Evolutionary conservation across 2,113 vertebrate species (phyloP), one percentile per base, ranked within the genome.

Genomic region (Callopanchax toddi): DNA sequence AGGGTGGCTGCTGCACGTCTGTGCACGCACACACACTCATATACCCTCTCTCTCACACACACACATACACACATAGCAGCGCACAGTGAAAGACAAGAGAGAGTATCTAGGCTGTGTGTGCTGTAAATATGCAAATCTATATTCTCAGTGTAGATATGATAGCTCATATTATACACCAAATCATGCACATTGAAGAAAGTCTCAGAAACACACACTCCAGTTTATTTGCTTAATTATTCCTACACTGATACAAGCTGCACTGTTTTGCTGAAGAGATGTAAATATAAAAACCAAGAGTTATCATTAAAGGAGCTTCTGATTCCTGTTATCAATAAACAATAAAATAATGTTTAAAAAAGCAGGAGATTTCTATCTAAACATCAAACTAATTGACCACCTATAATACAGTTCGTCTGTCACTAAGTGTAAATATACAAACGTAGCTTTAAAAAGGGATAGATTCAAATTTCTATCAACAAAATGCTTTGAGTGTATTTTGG

Each of bases 1-100:
- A 87, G 90, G 92, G 87, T 89, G 89, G 91, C 86, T 37, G 91
- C 91, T 89, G 91, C 65, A 76, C 93, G 82, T 87, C 76, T 74
- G 92, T 90, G 92, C 85, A 86, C 78, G 17, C 77, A 45, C 86
- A 5, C 82, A 74, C 83, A 84, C 81, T 74, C 7, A 29, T 7
- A 29, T 7, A 29, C 26, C 4, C 26, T 4, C 7, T 4, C 26
- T 29, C 26, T 8, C 49, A 54, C 67, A 62, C 57, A 39, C 45
- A 8, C 60, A 15, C 43, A 11, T 58, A 29, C 50, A 64, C 39
- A 45, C 59, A 64, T 18, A 63, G 58, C 55, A 57, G 68, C 18
- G 42, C 79, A 80, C 59, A 43, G 64, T 64, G 74, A 82, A 80
- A 87, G 68, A 84, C 74, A 76, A 81, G 84, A 76, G 61, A 58